Conservation (phyloP, 2,113 vertebrate species). For the Arothron firmamentum region DNA sequence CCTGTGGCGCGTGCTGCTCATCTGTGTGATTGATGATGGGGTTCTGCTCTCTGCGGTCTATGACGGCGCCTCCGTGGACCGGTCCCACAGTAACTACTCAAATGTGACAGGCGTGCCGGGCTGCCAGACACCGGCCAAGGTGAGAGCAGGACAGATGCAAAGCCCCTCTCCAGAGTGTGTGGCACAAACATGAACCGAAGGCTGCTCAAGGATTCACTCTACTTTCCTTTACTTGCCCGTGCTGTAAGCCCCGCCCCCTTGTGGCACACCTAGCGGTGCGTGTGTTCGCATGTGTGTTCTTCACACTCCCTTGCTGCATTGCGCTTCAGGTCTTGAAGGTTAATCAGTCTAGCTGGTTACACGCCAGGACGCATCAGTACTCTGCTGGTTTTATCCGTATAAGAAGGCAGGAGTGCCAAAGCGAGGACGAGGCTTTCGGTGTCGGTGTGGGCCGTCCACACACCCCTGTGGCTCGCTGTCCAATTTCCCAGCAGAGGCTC, state of each 20-base stretch:
- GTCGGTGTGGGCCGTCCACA: conserved; percentile 50
- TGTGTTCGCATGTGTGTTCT: conserved; percentile 55
- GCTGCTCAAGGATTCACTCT: conserved; percentile 60
- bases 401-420: conserved; percentile 44
- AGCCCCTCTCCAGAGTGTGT: conserved; percentile 45
- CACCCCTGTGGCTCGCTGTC: conserved; percentile 66
- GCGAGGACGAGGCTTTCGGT: conserved; percentile 44
- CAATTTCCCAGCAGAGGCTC: conserved; percentile 61
- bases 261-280: conserved; percentile 27
- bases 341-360: conserved; percentile 52
- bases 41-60: conserved; percentile 61
- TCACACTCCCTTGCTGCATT: conserved; percentile 45
- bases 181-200: conserved; percentile 50
- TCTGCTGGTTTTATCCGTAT: conserved; percentile 60
- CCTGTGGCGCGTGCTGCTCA: conserved; percentile 49
- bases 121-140: conserved; percentile 62
- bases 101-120: conserved; percentile 62
- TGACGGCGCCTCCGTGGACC: conserved; percentile 59
- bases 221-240: conserved; percentile 31
- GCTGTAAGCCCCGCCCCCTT: conserved; percentile 8
- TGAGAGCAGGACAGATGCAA: conserved; percentile 68
- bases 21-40: conserved; percentile 66
- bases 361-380: conserved; percentile 53
- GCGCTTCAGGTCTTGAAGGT: conserved; percentile 44
- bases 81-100: conserved; percentile 62